Conservation (phyloP, 2,888 invertebrate genomes). For the Periphyllus acericola region DNA sequence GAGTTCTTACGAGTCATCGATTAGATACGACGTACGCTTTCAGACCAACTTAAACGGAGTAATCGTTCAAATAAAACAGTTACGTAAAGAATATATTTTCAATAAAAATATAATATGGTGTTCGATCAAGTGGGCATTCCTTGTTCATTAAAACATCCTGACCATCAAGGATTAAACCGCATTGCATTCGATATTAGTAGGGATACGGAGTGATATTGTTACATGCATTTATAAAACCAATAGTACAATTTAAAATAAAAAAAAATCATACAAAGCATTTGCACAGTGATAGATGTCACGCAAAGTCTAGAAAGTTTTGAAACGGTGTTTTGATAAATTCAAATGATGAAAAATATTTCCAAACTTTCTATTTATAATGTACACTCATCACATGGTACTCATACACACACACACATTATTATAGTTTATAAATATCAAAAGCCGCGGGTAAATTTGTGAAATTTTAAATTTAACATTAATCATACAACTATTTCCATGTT, state of each 20-base stretch:
- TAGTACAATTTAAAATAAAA: background rate
- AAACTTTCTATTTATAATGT: background rate
- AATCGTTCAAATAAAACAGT: background rate
- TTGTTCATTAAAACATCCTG: background rate
- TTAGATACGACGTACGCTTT: conserved; percentile 26
- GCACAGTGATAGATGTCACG: background rate
- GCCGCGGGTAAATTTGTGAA: background rate
- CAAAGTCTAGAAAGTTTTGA: background rate
- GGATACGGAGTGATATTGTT: background rate
- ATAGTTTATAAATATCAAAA: background rate
- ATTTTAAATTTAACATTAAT: background rate
- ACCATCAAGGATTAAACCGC: background rate
- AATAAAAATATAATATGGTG: too few relatives aligned
- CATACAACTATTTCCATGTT: background rate
- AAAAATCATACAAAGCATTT: background rate
- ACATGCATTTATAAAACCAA: background rate
- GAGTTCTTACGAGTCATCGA: background rate
- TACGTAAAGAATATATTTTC: too few relatives aligned
- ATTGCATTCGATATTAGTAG: background rate
- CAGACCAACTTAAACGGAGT: background rate
- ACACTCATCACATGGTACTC: too few relatives aligned
- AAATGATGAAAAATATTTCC: background rate
- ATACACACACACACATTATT: too few relatives aligned
- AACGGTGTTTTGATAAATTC: background rate
- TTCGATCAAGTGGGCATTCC: background rate